These are phyloP conservation scores for Belgica antarctica DNA, from an alignment of 2,888 invertebrate species.

Conservation along the genomic window DNA sequence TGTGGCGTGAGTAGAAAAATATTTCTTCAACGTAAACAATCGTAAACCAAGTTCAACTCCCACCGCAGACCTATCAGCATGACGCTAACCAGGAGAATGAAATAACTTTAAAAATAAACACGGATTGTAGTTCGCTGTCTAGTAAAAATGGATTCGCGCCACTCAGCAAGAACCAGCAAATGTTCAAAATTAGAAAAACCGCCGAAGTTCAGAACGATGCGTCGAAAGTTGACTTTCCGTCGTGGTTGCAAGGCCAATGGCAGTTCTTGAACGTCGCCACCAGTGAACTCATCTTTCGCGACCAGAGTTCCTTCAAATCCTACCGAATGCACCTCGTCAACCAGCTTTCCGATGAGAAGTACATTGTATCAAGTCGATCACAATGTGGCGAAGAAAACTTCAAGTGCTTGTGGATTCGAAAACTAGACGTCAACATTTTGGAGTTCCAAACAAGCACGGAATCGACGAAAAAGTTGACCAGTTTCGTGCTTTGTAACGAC, in stretches of 20 bases:
- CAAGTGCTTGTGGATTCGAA: constrained; percentile 46
- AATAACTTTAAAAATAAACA: constrained; percentile 30
- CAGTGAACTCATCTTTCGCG: constrained; percentile 15
- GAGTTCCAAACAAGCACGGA: constrained; percentile 46
- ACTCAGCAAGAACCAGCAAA: constrained; percentile 13
- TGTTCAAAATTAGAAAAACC: constrained; percentile 18
- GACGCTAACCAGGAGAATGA: constrained; percentile 46
- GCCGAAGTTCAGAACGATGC: background rate
- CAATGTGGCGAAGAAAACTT: constrained; percentile 52
- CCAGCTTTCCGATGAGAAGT: constrained; percentile 52
- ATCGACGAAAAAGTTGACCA: constrained; percentile 38
- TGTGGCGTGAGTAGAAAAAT: constrained; percentile 58
- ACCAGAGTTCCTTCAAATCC: constrained; percentile 33
- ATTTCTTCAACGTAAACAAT: constrained; percentile 26
- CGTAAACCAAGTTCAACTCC: constrained; percentile 20
- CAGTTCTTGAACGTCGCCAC: constrained; percentile 19
- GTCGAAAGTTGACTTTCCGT: background rate
- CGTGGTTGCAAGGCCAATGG: constrained; percentile 29
- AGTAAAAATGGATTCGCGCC: constrained; percentile 44
- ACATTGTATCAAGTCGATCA: constrained; percentile 57
- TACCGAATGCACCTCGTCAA: constrained; percentile 24
- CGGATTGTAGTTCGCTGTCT: constrained; percentile 46
- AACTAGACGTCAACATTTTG: constrained; percentile 46
- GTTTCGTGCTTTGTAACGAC: constrained; percentile 53
- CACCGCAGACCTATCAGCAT: constrained; percentile 56